Conservation (phyloP, 2,113 vertebrate species). For the Thermophis baileyi region DNA sequence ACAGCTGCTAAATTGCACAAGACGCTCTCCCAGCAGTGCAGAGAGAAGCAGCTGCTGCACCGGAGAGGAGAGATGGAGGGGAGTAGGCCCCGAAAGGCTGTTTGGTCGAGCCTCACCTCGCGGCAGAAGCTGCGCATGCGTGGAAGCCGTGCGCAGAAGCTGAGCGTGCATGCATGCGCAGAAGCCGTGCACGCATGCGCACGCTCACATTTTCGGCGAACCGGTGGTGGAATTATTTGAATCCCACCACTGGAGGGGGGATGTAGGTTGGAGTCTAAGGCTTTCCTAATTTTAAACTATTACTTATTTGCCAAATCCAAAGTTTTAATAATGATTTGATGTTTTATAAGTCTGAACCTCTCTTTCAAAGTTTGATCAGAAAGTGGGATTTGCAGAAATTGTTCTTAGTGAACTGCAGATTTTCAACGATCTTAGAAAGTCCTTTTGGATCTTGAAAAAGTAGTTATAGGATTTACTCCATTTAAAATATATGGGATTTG, state of each 20-base stretch:
- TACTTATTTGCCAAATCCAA: slow-evolving; percentile 24
- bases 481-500: background rate
- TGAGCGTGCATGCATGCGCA: too few species aligned
- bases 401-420: slow-evolving; percentile 15
- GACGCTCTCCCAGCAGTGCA: too few species aligned
- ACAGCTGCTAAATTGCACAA: too few species aligned
- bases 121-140: too few species aligned
- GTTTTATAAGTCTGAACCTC: background rate
- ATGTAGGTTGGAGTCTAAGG: background rate
- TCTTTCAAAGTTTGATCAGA: slow-evolving; percentile 19
- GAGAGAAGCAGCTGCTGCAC: too few species aligned
- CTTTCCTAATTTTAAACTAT: slow-evolving; percentile 27
- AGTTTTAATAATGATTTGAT: slow-evolving; percentile 10
- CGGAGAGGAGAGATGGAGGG: too few species aligned
- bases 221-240: too few species aligned
- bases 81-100: too few species aligned
- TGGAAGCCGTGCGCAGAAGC: too few species aligned
- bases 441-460: background rate
- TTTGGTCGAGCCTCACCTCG: too few species aligned
- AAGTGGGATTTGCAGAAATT: slow-evolving; percentile 7
- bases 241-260: background rate
- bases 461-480: background rate
- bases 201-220: too few species aligned
- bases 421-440: slow-evolving; percentile 2
- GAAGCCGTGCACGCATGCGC: too few species aligned